Conservation (phyloP, 1,140 invertebrate species). For the Lordiphosa collinella region DNA sequence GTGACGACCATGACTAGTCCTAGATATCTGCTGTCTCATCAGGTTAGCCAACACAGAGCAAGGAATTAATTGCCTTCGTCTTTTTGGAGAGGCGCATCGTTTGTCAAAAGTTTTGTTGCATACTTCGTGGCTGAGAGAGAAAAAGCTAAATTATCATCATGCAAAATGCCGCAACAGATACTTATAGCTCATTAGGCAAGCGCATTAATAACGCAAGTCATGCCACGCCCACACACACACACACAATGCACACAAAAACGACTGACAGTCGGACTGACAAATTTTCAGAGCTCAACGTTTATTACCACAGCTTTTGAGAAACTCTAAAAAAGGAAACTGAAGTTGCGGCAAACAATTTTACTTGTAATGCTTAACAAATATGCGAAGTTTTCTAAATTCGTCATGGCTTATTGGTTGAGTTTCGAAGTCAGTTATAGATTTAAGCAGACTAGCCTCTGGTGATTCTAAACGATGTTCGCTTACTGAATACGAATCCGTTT, state of each 20-base stretch:
- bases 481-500: no score
- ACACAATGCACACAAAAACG: conserved; percentile 17
- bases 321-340: no score
- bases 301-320: conserved; percentile 34
- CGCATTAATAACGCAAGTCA: conserved; percentile 37
- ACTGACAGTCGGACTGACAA: conserved; percentile 49
- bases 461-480: no score
- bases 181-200: conserved; percentile 71
- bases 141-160: conserved; percentile 30
- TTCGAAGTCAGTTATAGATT: no score
- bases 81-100: conserved; percentile 32
- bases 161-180: conserved; percentile 50
- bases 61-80: conserved; percentile 59
- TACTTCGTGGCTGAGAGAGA: conserved; percentile 44
- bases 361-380: no score
- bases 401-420: no score
- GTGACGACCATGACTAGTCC: conserved; percentile 57
- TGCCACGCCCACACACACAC: conserved; percentile 54
- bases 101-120: conserved; percentile 75
- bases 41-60: conserved; percentile 3
- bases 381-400: no score
- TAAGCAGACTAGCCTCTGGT: no score
- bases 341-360: no score
- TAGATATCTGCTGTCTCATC: conserved; percentile 28
- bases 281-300: conserved; percentile 49